These are phyloP conservation scores for Merops nubicus DNA, from an alignment of 2,113 vertebrate genomes.

Conservation along the genomic window DNA sequence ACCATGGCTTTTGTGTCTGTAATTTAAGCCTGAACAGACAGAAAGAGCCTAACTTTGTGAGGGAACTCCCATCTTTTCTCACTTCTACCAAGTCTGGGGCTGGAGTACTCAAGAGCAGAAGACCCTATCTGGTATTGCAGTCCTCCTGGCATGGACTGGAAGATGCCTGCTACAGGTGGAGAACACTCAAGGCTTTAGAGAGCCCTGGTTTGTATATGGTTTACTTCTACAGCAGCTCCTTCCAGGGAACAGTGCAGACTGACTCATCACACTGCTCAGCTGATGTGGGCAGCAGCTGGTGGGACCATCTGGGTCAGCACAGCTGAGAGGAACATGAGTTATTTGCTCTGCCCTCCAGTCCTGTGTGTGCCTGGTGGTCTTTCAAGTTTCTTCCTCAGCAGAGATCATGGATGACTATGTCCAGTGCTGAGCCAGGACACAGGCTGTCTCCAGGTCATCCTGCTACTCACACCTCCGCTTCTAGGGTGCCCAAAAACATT, in stretches of 20 bases:
- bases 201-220: not conserved
- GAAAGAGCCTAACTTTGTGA: not conserved
- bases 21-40: not conserved
- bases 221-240: not conserved
- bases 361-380: not conserved
- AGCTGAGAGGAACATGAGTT: not conserved
- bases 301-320: not conserved
- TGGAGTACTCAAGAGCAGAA: not conserved
- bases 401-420: not conserved
- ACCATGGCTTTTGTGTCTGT: not conserved
- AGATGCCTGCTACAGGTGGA: not conserved
- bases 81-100: not conserved
- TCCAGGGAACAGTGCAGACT: not conserved
- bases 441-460: not conserved
- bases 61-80: not conserved
- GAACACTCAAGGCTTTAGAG: not conserved
- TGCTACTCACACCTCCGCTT: not conserved
- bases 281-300: not conserved
- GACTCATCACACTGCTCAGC: not conserved
- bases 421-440: not conserved
- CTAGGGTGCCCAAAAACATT: not conserved
- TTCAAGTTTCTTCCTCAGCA: not conserved
- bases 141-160: not conserved
- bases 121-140: not conserved
- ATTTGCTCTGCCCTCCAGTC: not conserved